phyloP scores from a whole-genome alignment of 1,140 invertebrate genomes.

The Saccostrea cuccullata region DNA sequence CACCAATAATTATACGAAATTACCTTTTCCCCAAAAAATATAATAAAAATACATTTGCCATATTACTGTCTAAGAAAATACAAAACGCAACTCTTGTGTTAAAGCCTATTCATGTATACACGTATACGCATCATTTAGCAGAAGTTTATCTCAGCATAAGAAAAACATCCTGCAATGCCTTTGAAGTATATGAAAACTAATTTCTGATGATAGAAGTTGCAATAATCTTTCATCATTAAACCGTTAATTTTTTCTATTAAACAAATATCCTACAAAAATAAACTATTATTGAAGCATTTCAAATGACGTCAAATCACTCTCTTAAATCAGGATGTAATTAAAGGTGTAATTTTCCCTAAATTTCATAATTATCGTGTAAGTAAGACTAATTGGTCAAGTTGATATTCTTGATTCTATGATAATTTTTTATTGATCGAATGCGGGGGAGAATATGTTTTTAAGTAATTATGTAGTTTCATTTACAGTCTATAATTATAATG shows the following conservation, averaged over 20 bases:
- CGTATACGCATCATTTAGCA: background rate
- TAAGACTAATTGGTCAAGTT: background rate
- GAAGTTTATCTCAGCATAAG: background rate
- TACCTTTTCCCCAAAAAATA: no score
- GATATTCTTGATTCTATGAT: constrained; percentile 7
- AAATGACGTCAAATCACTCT: background rate
- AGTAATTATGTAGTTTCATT: background rate
- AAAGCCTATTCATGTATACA: no score
- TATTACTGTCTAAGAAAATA: no score
- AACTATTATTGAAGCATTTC: background rate
- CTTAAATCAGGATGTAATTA: background rate
- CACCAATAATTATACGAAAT: no score
- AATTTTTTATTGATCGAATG: background rate
- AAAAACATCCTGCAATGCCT: background rate
- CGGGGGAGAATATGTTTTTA: background rate
- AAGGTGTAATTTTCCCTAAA: background rate
- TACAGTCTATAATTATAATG: background rate
- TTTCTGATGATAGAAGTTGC: background rate
- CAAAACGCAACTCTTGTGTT: no score
- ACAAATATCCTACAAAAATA: background rate
- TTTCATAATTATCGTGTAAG: background rate
- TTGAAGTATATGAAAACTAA: constrained; percentile 1
- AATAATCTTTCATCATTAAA: background rate
- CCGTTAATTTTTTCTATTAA: background rate
- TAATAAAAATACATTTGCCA: no score